Base-by-base conservation (phyloP, 2,113 vertebrate genomes). In the Dicrurus megarhynchus region DNA sequence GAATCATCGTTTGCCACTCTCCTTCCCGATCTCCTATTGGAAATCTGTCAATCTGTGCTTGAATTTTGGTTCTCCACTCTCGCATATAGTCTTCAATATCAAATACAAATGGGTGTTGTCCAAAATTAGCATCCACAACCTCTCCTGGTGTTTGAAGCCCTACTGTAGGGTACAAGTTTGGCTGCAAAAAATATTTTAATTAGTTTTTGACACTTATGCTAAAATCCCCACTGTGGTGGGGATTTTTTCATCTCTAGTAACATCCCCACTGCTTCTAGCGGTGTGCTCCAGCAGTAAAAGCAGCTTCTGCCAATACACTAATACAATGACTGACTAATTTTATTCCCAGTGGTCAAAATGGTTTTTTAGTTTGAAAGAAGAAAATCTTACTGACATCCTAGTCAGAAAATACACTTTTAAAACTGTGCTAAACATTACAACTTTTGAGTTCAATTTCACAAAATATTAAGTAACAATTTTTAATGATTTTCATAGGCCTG, bases 41-140 rank as follows among this genome's bases (percentile, higher is more conserved):
- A 97, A 99, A 99, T 93, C 99, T 98, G 96, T 99, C 99, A 84
- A 99, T 99, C 97, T 99, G 99, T 11, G 99, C 98, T 97, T 99
- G 99, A 93, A 99, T 99, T 98, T 99, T 99, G 69, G 99, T 99
- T 98, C 99, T 99, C 99, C 99, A 99, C 93, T 99, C 99, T 7
- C 99, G 98, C 99, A 99, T 99, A 92, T 99, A 99, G 96, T 99
- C 99, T 98, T 99, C 99, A 59, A 99, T 99, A 96, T 99, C 99
- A 87, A 99, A 99, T 61, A 99, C 99, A 65, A 99, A 99, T 4
- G 99, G 99, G 95, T 99, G 99, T 89, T 99, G 99, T 82, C 99
- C 99, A 91, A 99, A 99, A 98, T 99, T 99, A 47, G 99, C 99
- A 53, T 99, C 99, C 78, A 99, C 99, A 50, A 99, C 99, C 97